phyloP scores from a whole-genome alignment of 2,113 vertebrate genomes.

The Melanotaenia duboulayi region DNA sequence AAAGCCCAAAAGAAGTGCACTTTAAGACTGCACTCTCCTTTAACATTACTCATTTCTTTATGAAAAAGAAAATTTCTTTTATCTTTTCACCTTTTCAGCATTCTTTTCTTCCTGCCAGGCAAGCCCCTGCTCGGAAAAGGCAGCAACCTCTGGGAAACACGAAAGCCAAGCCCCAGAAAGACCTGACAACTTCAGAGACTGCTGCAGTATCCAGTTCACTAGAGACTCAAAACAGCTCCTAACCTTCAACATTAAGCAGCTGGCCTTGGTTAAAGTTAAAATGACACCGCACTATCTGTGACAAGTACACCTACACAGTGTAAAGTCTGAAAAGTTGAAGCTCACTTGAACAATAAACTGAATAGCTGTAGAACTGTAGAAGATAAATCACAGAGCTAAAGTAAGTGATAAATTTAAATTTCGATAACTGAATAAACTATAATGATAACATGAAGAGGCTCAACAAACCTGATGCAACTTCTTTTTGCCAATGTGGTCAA shows the following conservation, averaged over 20 bases:
- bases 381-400: conserved; percentile 9
- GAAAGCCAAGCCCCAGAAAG: conserved; percentile 75
- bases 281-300: conserved; percentile 17
- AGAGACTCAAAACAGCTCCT: conserved; percentile 52
- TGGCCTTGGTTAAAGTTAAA: conserved; percentile 74
- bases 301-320: conserved; percentile 17
- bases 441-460: neutral
- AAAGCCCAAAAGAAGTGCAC: conserved; percentile 67
- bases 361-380: neutral
- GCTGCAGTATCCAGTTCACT: conserved; percentile 69
- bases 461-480: conserved; percentile 89
- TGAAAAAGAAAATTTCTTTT: conserved; percentile 57
- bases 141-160: conserved; percentile 76
- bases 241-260: conserved; percentile 65
- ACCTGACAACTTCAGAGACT: conserved; percentile 72
- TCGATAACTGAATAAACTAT: neutral
- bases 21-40: conserved; percentile 63
- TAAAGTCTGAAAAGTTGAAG: conserved; percentile 15
- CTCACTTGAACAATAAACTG: neutral
- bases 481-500: conserved; percentile 82
- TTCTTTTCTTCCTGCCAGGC: conserved; percentile 67
- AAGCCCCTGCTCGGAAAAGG: conserved; percentile 71
- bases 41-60: conserved; percentile 64
- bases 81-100: conserved; percentile 65
- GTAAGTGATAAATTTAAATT: conserved; percentile 5